Evolutionary conservation across 2,888 invertebrate genomes (phyloP).

Genomic region (Tigriopus californicus): DNA sequence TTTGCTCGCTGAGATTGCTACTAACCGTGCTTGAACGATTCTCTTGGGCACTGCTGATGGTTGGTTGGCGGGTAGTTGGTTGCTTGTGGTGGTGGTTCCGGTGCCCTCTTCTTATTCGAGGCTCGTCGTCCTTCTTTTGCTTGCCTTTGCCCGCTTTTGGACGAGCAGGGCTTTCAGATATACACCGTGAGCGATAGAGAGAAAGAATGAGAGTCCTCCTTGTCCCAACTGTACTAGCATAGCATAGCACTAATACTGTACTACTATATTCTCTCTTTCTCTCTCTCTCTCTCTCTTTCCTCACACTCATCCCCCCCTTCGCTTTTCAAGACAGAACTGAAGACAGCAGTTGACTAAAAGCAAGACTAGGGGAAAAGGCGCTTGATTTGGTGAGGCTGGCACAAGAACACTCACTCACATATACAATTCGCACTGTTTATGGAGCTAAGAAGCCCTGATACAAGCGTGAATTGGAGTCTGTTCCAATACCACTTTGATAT

Average conservation of each 20-base stretch:
- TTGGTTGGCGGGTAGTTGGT: background rate
- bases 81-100: background rate
- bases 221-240: background rate
- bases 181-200: background rate
- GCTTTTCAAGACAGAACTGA: background rate
- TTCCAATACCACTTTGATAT: too few species aligned
- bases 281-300: background rate
- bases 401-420: too few species aligned
- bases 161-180: background rate
- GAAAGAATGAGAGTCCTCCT: background rate
- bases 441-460: too few species aligned
- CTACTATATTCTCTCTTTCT: background rate
- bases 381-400: too few species aligned
- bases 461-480: too few species aligned
- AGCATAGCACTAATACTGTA: background rate
- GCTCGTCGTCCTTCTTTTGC: too few species aligned
- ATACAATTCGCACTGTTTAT: too few species aligned
- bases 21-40: background rate
- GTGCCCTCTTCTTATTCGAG: background rate
- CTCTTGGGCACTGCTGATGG: background rate
- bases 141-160: too few species aligned
- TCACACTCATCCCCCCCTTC: background rate
- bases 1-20: too few species aligned
- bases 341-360: background rate
- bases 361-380: background rate